Evolutionary conservation across 2,797 vertebrate genomes (phyloP).

Genomic region (Cyclopterus lumpus): DNA sequence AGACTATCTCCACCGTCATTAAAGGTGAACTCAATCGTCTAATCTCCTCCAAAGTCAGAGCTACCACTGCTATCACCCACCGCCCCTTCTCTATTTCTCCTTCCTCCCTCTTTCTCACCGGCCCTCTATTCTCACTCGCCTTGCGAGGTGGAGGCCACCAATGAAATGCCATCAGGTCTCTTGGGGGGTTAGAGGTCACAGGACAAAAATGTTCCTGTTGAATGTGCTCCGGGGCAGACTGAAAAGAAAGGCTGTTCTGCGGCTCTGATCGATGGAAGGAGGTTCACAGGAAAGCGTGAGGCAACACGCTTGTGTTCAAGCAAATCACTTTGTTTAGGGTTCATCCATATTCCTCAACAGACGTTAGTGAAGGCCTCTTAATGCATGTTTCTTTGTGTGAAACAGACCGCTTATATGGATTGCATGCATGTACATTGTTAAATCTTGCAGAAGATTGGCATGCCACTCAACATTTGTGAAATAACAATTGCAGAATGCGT

Average conservation of each 20-base stretch:
- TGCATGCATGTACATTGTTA: constrained; percentile 39
- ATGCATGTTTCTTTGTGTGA: constrained; percentile 8
- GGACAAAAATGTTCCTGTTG: constrained; percentile 69
- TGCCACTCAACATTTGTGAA: constrained; percentile 44
- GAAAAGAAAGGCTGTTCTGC: constrained; percentile 64
- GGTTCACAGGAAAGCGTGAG: constrained; percentile 24
- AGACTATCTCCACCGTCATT: constrained; percentile 84
- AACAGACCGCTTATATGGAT: constrained; percentile 38
- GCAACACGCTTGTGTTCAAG: constrained; percentile 23
- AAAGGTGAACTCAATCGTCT: constrained; percentile 84
- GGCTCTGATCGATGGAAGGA: constrained; percentile 59
- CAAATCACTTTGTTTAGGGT: constrained; percentile 37
- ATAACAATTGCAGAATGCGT: constrained; percentile 43
- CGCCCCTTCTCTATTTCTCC: constrained; percentile 37
- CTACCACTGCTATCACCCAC: constrained; percentile 55
- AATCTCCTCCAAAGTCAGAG: constrained; percentile 83
- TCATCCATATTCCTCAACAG: constrained; percentile 39
- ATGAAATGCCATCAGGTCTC: constrained; percentile 74
- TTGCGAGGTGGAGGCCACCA: constrained; percentile 60
- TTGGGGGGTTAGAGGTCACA: constrained; percentile 77
- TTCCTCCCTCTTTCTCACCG: constrained; percentile 48
- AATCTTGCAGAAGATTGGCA: constrained; percentile 49
- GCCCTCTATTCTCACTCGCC: constrained; percentile 41
- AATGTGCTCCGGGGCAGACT: constrained; percentile 47
- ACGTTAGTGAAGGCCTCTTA: neutral